Conservation (phyloP, 2,797 vertebrate species). For the Mastacembelus armatus region DNA sequence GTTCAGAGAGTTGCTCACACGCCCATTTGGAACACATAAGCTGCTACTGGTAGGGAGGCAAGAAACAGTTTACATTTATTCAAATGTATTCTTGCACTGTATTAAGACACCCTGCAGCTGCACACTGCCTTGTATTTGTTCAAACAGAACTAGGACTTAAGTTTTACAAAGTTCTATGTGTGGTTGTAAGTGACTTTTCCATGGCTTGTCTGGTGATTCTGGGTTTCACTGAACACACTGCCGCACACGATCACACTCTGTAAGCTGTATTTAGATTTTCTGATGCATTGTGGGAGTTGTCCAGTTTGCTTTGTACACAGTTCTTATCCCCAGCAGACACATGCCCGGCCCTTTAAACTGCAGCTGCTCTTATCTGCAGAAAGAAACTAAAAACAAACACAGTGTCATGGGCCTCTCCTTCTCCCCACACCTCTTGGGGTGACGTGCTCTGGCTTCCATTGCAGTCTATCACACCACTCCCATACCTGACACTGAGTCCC, state of each 20-base stretch:
- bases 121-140: neutral
- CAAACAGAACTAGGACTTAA: neutral
- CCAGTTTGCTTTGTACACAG: slow-evolving; percentile 41
- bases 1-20: slow-evolving; percentile 61
- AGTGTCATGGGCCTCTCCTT: slow-evolving; percentile 5
- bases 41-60: slow-evolving; percentile 36
- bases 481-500: slow-evolving; percentile 16
- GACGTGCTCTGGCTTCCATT: slow-evolving; percentile 51
- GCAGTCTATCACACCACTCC: slow-evolving; percentile 45
- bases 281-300: slow-evolving; percentile 52
- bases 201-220: too few relatives aligned
- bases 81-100: slow-evolving; percentile 14
- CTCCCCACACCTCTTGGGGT: slow-evolving; percentile 16
- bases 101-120: slow-evolving; percentile 14
- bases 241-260: too few relatives aligned
- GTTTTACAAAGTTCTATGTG: neutral
- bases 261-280: slow-evolving; percentile 26
- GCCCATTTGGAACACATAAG: slow-evolving; percentile 49
- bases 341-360: slow-evolving; percentile 55
- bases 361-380: slow-evolving; percentile 71
- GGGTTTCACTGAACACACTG: too few relatives aligned
- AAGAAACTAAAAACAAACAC: slow-evolving; percentile 62
- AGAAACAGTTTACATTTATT: slow-evolving; percentile 21
- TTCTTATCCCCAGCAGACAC: slow-evolving; percentile 54
- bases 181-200: neutral